A percentile compares a stretch with the other conserved stretches of the same genome.
Evolutionary conservation across 2,888 invertebrate genomes (phyloP).

Genomic region (Perithous albicinctus): DNA sequence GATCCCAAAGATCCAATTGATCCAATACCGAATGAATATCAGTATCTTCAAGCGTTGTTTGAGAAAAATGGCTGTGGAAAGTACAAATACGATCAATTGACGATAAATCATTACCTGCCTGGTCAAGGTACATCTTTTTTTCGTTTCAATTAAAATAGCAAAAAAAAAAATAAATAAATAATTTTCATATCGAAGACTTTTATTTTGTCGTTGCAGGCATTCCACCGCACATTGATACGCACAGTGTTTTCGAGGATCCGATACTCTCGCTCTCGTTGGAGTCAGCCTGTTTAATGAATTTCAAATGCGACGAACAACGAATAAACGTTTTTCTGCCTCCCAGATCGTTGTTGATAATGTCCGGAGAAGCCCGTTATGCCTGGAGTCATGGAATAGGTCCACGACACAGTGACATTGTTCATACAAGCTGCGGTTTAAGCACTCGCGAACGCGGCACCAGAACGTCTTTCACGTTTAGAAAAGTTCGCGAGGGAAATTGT

Average conservation of each 20-base stretch:
- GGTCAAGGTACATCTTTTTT: conserved; percentile 89
- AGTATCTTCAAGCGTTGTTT: conserved; percentile 88
- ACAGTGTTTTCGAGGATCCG: conserved; percentile 96
- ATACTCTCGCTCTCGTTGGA: conserved; percentile 95
- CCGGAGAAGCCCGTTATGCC: conserved; percentile 91
- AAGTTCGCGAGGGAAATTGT: conserved; percentile 87
- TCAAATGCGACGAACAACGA: conserved; percentile 88
- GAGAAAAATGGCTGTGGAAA: conserved; percentile 83
- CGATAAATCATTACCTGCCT: conserved; percentile 93
- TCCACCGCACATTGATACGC: conserved; percentile 97
- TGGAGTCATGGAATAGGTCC: conserved; percentile 96
- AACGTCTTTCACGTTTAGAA: conserved; percentile 95
- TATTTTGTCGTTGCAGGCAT: conserved; percentile 88
- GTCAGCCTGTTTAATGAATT: conserved; percentile 95
- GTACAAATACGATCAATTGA: conserved; percentile 91
- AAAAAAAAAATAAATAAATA: no score
- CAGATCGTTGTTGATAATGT: conserved; percentile 92
- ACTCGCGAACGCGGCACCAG: conserved; percentile 86
- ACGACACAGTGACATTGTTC: conserved; percentile 91
- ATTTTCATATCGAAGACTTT: conserved; percentile 8
- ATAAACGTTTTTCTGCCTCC: conserved; percentile 89
- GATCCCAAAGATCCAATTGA: conserved; percentile 89
- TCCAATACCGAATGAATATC: conserved; percentile 90
- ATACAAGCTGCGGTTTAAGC: conserved; percentile 86
- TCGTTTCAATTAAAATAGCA: neutral